Base-by-base conservation (phyloP, 2,888 invertebrate species). In the Caenorhabditis doughertyi region DNA sequence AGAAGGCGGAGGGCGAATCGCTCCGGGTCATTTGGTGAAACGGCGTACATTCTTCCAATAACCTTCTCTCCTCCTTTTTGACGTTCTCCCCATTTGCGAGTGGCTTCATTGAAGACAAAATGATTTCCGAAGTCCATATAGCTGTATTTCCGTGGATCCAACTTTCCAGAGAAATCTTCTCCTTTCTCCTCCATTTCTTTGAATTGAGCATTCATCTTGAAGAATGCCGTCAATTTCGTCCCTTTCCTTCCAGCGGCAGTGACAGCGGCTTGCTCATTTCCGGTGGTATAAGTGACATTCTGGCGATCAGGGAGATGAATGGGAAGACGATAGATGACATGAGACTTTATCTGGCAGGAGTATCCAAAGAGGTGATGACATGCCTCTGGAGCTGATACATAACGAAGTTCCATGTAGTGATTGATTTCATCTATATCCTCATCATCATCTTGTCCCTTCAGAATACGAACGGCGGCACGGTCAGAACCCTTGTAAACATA, bases 331-430 rank as follows among this genome's bases (percentile, higher is more conserved):
- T 64, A 64, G 49, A 64, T 29, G 4, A 9, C 49, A 13, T 64
- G 44, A 47, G 47, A 47, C 9, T 47, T 47, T 8, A 18, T 13
- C 29, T 64, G 64, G 16, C 47, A 47, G 5, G 25, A 21, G 29
- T 64, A 90, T 68, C 88, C 76, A 29, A 73, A 72, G 3, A 77
- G 25, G 8, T 72, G 76, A 42, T 81, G 77, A 16, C 70, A n/a
- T 9, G 79, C 83, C 25, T 85, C 83, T 1, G 80, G 83, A 3
- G 83, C 67, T 39, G 77, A 83, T 7, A 85, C 44, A 39, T 85
- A 85, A 8, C 85, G 60, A 8, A 67, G 47, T 16, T 85, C 81
- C 3, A 85, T 21, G 32, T 81, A 68, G 0, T 56, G 42, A 0
- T 47, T 29, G 49, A 83, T 70, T n/a, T 85, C 85, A 42, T 85